A percentile compares a stretch with the other conserved stretches of the same genome.
Conservation (phyloP, 2,888 invertebrate species). For the Ochropacha duplaris region DNA sequence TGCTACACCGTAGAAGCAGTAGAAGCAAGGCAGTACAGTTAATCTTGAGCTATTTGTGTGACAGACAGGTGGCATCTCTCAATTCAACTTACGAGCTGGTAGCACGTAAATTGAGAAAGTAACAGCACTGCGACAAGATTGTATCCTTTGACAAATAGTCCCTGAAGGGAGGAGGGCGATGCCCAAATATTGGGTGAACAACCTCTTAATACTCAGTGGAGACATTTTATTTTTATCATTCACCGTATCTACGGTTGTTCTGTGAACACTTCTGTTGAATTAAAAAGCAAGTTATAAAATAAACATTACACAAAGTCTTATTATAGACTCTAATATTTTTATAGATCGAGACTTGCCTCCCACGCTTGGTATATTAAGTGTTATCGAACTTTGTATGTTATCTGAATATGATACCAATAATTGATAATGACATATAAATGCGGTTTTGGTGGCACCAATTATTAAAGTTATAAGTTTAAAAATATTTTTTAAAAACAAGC, state of each 20-base stretch:
- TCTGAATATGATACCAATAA: constrained; percentile 9
- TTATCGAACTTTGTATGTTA: constrained; percentile 10
- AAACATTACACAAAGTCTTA: constrained; percentile 13
- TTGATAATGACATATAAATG: background rate
- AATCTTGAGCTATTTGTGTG: constrained; percentile 20
- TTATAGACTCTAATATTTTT: constrained; percentile 23
- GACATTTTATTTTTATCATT: constrained; percentile 81
- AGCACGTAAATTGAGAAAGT: constrained; percentile 47
- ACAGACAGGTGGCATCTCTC: constrained; percentile 55
- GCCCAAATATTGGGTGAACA: constrained; percentile 81
- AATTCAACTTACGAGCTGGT: constrained; percentile 36
- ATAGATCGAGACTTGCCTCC: constrained; percentile 27
- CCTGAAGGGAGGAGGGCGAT: constrained; percentile 65
- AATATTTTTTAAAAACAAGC: too few species aligned
- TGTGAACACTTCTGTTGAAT: constrained; percentile 34
- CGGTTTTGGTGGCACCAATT: background rate
- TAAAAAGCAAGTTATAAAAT: constrained; percentile 27
- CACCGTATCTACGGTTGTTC: constrained; percentile 51
- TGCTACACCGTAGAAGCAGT: background rate
- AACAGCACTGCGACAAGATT: constrained; percentile 49
- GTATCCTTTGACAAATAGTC: constrained; percentile 74
- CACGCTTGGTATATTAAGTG: constrained; percentile 23
- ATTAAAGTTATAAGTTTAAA: too few species aligned
- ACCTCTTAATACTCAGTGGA: constrained; percentile 78
- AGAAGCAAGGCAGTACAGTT: constrained; percentile 7